Base-by-base conservation (phyloP, 2,888 invertebrate genomes). In the Ischnus inquisitorius region DNA sequence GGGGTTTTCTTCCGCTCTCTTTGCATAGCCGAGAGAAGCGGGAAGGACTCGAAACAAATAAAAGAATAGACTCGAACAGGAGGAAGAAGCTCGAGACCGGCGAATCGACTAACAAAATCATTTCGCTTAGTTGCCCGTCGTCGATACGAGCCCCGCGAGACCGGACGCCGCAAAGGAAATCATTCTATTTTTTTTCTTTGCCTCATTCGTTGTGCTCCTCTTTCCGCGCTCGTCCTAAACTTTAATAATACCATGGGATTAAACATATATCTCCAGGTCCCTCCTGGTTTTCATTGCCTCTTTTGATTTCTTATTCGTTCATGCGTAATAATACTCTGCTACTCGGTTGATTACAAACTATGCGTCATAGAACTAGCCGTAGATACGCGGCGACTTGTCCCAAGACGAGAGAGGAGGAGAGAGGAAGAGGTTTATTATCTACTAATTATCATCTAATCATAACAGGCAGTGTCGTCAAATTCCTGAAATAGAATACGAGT, bases 41-140 rank as follows among this genome's bases (percentile, higher is more conserved):
- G 48, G 34, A 12, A 48, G 41, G n/a, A 16, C 16, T 14, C 5
- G 19, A 6, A 48, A 19, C 28, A 48, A 16, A 54, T 10, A 51
- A 57, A 41, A 57, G 19, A 57, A 67, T 41, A 43, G 43, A 22
- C 19, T 60, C 39, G 19, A 16, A 67, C 28, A 19, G 57, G 34
- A 65, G 41, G 65, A 72, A 41, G 76, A 82, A 67, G 71, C 64
- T 65, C 57, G 54, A 57, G 82, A 76, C 60, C 77, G 57, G 57
- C 65, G 77, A 77, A 82, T 72, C 82, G 77, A 67, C 82, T 72
- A 77, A 82, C 77, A 82, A 82, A 82, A 77, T 82, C 76, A 77
- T 82, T 82, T 67, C 71, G 72, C 82, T 82, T 77, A 69, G 72
- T 77, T 77, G 71, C 72, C 34, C 67, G 60, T 68, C 72, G 77